Evolutionary conservation across 1,140 invertebrate species (phyloP).

Genomic region (Neodiprion fabricii): DNA sequence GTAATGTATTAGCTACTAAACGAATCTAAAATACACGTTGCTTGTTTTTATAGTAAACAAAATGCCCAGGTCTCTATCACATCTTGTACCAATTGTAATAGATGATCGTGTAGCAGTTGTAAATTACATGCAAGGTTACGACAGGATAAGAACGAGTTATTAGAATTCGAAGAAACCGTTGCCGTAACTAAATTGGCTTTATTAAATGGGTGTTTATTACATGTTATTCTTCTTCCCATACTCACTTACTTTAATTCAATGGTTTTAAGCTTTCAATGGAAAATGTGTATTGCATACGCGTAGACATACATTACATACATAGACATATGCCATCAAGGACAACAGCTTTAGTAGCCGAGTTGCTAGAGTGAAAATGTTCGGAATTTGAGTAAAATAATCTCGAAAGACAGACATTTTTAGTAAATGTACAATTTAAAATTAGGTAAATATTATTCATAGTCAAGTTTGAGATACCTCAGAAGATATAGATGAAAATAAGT

Average conservation of each 20-base stretch:
- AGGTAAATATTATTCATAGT: too few relatives aligned
- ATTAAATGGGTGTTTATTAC: conserved; percentile 63
- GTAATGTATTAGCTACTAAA: conserved; percentile 51
- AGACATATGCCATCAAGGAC: too few relatives aligned
- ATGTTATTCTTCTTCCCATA: conserved; percentile 21
- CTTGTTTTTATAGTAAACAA: conserved; percentile 56
- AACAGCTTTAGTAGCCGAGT: too few relatives aligned
- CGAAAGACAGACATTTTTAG: too few relatives aligned
- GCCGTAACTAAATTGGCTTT: conserved; percentile 61
- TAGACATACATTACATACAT: too few relatives aligned
- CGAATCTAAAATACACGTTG: conserved; percentile 54
- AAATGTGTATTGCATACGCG: too few relatives aligned
- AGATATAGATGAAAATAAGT: too few relatives aligned
- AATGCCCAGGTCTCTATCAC: conserved; percentile 18
- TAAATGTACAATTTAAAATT: too few relatives aligned
- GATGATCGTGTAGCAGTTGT: neutral
- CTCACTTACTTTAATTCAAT: neutral
- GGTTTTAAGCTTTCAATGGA: neutral
- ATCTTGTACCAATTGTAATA: neutral
- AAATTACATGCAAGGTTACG: conserved; percentile 15
- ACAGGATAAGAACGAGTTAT: conserved; percentile 39
- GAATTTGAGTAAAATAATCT: too few relatives aligned
- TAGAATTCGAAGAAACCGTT: conserved; percentile 20
- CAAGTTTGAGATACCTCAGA: too few relatives aligned
- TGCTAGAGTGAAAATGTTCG: too few relatives aligned